Evolutionary conservation across 2,113 vertebrate species (phyloP).

Genomic region (Periophthalmus modestus): DNA sequence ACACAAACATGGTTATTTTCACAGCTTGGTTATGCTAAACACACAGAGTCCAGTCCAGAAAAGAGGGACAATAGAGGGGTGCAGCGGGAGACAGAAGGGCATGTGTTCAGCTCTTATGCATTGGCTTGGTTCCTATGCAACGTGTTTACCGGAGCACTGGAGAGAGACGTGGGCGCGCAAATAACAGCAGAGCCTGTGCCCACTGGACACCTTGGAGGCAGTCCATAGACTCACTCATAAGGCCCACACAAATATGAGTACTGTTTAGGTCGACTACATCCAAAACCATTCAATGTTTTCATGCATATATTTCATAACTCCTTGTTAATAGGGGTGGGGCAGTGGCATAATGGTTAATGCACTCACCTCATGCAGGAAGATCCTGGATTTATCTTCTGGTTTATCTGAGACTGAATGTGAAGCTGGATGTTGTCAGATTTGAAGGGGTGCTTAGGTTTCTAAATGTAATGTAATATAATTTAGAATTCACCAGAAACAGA

Average conservation of each 20-base stretch:
- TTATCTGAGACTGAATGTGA: not conserved
- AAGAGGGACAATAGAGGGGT: constrained; percentile 62
- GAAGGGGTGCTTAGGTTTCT: too few relatives aligned
- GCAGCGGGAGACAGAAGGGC: constrained; percentile 57
- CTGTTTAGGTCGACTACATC: not conserved
- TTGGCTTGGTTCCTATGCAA: constrained; percentile 72
- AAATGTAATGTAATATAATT: too few relatives aligned
- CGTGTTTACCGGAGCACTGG: constrained; percentile 70
- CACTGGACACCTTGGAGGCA: constrained; percentile 60
- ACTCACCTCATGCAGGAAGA: not conserved
- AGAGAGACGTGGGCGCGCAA: constrained; percentile 62
- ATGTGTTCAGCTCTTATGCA: constrained; percentile 70
- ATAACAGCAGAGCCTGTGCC: constrained; percentile 52
- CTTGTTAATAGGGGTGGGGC: not conserved
- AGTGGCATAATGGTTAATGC: not conserved
- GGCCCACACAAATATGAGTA: not conserved
- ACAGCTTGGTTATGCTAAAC: constrained; percentile 80
- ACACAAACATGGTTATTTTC: constrained; percentile 81
- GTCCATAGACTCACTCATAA: constrained; percentile 53
- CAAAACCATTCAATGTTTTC: not conserved
- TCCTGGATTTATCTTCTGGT: not conserved
- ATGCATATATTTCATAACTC: not conserved
- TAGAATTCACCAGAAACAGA: too few relatives aligned
- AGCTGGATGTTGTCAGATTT: not conserved
- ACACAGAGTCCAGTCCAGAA: constrained; percentile 65